These are phyloP conservation scores for Dorcus hopei DNA, from an alignment of 2,888 invertebrate genomes.

Conservation along the genomic window DNA sequence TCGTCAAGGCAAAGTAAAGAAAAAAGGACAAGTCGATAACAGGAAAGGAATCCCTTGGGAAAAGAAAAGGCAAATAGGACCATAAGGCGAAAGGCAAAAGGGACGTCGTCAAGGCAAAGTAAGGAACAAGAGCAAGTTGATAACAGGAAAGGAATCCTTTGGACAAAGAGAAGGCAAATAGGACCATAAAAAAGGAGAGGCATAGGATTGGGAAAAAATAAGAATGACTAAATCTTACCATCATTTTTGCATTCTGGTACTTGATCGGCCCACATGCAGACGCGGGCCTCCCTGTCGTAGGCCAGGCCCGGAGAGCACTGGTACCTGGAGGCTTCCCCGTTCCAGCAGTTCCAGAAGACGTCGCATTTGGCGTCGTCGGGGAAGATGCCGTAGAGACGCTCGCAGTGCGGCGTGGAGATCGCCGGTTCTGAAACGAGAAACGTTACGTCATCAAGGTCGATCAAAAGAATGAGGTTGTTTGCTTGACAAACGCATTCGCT, in stretches of 20 bases:
- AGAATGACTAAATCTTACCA: conserved; percentile 54
- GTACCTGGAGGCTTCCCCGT: conserved; percentile 89
- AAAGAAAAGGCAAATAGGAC: too few species aligned
- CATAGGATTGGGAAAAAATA: too few species aligned
- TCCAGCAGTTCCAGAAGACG: conserved; percentile 97
- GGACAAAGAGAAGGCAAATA: too few species aligned
- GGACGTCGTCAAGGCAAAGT: too few species aligned
- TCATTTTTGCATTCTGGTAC: conserved; percentile 88
- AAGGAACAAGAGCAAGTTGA: too few species aligned
- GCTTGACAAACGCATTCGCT: neutral
- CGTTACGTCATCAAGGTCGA: neutral
- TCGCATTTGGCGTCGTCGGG: conserved; percentile 84
- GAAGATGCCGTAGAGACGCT: conserved; percentile 89
- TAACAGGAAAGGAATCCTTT: too few species aligned
- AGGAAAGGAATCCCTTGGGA: too few species aligned
- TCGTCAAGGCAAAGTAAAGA: too few species aligned
- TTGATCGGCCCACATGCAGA: conserved; percentile 96
- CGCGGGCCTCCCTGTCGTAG: conserved; percentile 88
- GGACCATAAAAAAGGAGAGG: too few species aligned
- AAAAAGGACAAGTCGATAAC: too few species aligned
- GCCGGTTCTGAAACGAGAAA: conserved; percentile 66
- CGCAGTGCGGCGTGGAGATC: conserved; percentile 78
- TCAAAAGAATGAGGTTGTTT: neutral
- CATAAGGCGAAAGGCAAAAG: too few species aligned
- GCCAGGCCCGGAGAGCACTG: conserved; percentile 93